Base-by-base conservation (phyloP, 1,140 invertebrate genomes). In the Amphibalanus amphitrite region DNA sequence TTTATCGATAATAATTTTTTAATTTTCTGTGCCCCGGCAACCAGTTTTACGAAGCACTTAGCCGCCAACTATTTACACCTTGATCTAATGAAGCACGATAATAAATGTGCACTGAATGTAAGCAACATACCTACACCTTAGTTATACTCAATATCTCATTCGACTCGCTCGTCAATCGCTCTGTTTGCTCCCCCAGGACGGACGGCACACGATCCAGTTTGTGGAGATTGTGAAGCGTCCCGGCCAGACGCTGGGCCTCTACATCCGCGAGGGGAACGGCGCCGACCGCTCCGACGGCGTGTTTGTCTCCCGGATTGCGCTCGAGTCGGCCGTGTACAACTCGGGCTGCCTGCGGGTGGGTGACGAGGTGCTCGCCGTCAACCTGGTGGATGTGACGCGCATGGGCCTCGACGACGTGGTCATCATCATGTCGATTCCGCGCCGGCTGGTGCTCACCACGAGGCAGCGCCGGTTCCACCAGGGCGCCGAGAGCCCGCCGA, bases 181-280 rank as follows among this genome's bases (percentile, higher is more conserved):
- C n/a, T n/a, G n/a, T n/a, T n/a, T n/a, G n/a, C n/a, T n/a, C n/a
- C n/a, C n/a, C 82, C n/a, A 92, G 87, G 90, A 90, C 82, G 83
- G 86, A 33, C 88, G 90, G 75, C 87, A 90, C 79, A 85, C 88
- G 75, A 90, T 95, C 69, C 90, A 97, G 81, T 90, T 98, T 78
- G 94, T 99, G 74, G 97, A 99, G 83, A 98, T 99, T 78, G 95
- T 99, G 73, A 99, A 99, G 82, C 86, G 96, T 76, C 97, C 97
- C 1, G 97, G 96, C 29, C 97, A 99, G 82, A 98, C 95, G 10
- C 84, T 99, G 70, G 97, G 97, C 67, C 86, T 99, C 71, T 99
- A 99, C 79, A 97, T 99, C 77, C 85, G 97, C 33, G 95, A 98
- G 82, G 95, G 95, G 28, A 95, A 98, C 78, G 96, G 95, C 3